Conservation (phyloP, 2,113 vertebrate genomes). For the Anguilla rostrata region DNA sequence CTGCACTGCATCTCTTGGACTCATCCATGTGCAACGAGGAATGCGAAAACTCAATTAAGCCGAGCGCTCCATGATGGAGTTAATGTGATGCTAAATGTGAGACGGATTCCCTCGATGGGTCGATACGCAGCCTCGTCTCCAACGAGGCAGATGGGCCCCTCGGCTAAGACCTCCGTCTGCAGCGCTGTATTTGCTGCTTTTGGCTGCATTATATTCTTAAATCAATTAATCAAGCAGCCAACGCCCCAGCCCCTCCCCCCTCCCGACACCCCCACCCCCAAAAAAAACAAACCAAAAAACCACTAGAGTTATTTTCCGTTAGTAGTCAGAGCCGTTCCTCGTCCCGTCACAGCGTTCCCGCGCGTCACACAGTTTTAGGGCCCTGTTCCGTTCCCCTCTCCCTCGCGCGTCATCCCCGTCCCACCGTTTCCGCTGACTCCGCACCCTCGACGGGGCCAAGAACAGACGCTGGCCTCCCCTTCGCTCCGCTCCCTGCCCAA, state of each 20-base stretch:
- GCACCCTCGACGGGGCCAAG: background rate
- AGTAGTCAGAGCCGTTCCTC: background rate
- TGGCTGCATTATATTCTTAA: background rate
- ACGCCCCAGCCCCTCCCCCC: too few species aligned
- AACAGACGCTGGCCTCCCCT: background rate
- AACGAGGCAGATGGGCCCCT: background rate
- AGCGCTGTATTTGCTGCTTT: background rate
- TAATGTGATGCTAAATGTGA: background rate
- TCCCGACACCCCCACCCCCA: too few species aligned
- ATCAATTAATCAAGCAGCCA: background rate
- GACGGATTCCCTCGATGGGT: background rate
- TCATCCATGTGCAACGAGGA: background rate
- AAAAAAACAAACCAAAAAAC: background rate
- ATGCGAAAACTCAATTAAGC: too few species aligned
- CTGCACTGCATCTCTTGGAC: background rate
- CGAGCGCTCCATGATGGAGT: background rate
- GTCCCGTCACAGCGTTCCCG: background rate
- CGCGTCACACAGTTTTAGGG: background rate
- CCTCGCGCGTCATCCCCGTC: background rate
- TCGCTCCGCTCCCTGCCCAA: background rate
- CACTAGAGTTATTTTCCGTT: background rate
- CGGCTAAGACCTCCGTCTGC: background rate
- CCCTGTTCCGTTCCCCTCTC: background rate
- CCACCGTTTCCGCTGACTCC: background rate
- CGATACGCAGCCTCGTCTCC: background rate